Base-by-base conservation (phyloP, 2,113 vertebrate genomes). In the Propithecus coquereli region DNA sequence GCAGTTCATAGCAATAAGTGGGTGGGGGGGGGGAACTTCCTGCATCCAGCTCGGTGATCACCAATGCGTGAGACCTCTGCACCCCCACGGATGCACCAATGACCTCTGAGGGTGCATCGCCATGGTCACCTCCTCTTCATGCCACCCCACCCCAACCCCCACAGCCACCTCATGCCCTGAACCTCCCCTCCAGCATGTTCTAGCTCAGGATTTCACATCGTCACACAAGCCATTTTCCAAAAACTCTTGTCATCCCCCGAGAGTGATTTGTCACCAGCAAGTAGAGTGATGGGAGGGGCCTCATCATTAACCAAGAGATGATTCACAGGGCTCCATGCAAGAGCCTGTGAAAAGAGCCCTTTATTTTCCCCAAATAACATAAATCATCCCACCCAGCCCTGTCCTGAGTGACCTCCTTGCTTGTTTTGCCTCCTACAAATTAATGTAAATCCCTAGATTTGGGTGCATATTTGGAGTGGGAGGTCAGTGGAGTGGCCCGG, bases 291-390 rank as follows among this genome's bases (percentile, higher is more conserved):
- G 65, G 70, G 57, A 34, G 25, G 3, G 59, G 9, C 22, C 25
- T 45, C 37, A 30, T 84, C 8, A 11, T 87, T 45, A 65, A 87
- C 77, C 17, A 32, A 32, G 71, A 73, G 32, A 40, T 73, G 52
- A 77, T 45, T 93, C 82, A 57, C 0, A 17, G 61, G 30, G 52
- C 45, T 68, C 77, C 23, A 37, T 4, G 57, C 52, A 73, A 71
- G 37, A 66, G 45, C 47, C 66, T 34, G 23, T 70, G 82, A 37
- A 85, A 95, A 93, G 66, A 43, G 30, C 57, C 23, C 77, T 89
- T 81, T 71, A 65, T 87, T 87, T 87, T 6, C 90, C 50, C 86
- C 32, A 92, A 92, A 80, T 81, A 63, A 83, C 63, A 87, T 85
- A 54, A 23, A 63, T 92, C 95, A 88, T 34, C 65, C 17, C 45